phyloP scores from a whole-genome alignment of 2,797 vertebrate species.

The Syngnathus rostellatus region DNA sequence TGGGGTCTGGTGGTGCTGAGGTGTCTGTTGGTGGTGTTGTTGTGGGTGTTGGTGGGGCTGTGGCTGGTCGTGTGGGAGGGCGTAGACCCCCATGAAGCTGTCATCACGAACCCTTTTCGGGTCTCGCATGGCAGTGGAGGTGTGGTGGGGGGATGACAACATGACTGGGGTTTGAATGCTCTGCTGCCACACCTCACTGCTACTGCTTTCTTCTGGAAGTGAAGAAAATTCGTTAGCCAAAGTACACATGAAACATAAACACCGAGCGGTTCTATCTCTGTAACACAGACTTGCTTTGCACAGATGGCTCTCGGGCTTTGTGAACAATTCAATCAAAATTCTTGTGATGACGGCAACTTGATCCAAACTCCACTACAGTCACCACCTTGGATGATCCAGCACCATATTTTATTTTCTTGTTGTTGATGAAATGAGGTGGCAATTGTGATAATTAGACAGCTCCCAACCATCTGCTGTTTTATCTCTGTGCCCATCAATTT shows the following conservation, averaged over 20 bases:
- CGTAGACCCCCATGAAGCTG: conserved; percentile 92
- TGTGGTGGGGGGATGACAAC: conserved; percentile 95
- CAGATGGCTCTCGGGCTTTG: background rate
- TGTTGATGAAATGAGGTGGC: conserved; percentile 5
- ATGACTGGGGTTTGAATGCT: conserved; percentile 92
- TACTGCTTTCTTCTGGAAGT: conserved; percentile 83
- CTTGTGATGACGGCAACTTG: background rate
- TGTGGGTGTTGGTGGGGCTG: conserved; percentile 58
- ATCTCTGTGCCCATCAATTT: conserved; percentile 39
- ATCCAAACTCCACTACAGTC: background rate
- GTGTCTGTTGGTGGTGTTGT: conserved; percentile 69
- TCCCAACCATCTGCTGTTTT: conserved; percentile 51
- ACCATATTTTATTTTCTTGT: background rate
- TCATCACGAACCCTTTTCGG: conserved; percentile 92
- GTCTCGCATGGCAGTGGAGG: conserved; percentile 95
- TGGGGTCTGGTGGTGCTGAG: conserved; percentile 81
- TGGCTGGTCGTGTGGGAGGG: conserved; percentile 87
- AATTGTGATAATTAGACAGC: conserved; percentile 8
- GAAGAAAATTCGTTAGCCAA: background rate
- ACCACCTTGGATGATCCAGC: conserved; percentile 9
- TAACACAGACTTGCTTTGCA: background rate
- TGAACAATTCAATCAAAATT: background rate
- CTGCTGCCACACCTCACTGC: conserved; percentile 92
- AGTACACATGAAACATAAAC: background rate
- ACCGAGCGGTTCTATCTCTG: background rate